phyloP scores from a whole-genome alignment of 2,797 vertebrate genomes.

The Crossoptilon crossoptilon region DNA sequence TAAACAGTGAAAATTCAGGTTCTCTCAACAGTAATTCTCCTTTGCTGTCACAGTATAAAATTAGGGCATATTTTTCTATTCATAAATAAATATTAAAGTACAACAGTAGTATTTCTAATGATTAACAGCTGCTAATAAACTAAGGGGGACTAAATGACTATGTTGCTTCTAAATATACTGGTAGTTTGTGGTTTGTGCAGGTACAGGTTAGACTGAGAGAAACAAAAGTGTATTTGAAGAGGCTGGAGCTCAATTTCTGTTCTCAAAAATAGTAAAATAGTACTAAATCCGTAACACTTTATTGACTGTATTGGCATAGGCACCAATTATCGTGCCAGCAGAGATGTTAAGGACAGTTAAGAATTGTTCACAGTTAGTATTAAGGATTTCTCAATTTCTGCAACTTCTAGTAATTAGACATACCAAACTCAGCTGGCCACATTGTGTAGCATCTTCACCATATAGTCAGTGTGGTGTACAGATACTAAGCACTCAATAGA shows the following conservation, averaged over 20 bases:
- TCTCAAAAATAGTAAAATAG: background rate
- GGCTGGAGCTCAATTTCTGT: background rate
- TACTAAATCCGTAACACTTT: background rate
- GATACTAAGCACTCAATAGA: background rate
- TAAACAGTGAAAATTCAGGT: background rate
- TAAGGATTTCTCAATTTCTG: background rate
- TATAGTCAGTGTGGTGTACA: accelerated
- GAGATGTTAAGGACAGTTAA: background rate
- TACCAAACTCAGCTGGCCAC: background rate
- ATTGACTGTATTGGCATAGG: background rate
- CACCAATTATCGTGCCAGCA: background rate
- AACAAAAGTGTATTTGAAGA: background rate
- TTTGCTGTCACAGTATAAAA: background rate
- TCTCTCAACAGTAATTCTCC: background rate
- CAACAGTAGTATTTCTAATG: background rate
- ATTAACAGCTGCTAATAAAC: background rate
- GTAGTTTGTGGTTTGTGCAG: background rate
- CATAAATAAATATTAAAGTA: background rate
- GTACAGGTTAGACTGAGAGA: background rate
- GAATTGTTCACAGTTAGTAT: background rate
- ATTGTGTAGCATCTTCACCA: background rate
- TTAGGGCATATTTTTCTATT: background rate
- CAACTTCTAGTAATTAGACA: background rate
- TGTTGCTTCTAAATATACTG: background rate
- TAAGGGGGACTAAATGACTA: background rate